phyloP scores from a whole-genome alignment of 2,888 invertebrate species.

The Diaprepes abbreviatus region DNA sequence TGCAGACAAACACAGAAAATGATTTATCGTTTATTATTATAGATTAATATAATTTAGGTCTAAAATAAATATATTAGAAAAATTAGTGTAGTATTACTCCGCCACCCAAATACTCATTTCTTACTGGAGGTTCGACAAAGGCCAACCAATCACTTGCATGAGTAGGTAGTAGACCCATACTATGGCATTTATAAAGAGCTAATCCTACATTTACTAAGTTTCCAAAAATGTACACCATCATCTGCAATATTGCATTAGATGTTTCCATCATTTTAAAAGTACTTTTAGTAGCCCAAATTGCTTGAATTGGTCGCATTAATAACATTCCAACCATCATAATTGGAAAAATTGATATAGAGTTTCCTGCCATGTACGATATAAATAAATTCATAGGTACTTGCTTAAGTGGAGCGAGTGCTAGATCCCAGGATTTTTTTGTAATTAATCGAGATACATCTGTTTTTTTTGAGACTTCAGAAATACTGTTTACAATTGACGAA shows the following conservation, averaged over 20 bases:
- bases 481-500: slow-evolving; percentile 78
- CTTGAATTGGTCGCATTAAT: slow-evolving; percentile 95
- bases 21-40: background rate
- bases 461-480: slow-evolving; percentile 85
- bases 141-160: slow-evolving; percentile 99
- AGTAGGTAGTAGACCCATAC: slow-evolving; percentile 96
- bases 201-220: slow-evolving; percentile 92
- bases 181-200: slow-evolving; percentile 97
- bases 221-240: slow-evolving; percentile 93
- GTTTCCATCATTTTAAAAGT: slow-evolving; percentile 97
- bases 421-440: slow-evolving; percentile 96
- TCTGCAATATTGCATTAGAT: slow-evolving; percentile 90
- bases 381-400: slow-evolving; percentile 99
- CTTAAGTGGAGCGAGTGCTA: slow-evolving; percentile 94
- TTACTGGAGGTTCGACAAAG: slow-evolving; percentile 91
- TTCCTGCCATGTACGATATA: slow-evolving; percentile 99
- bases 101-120: slow-evolving; percentile 89
- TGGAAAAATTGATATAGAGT: slow-evolving; percentile 98
- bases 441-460: slow-evolving; percentile 87
- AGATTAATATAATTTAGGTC: background rate
- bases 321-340: slow-evolving; percentile 99
- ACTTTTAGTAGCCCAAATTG: slow-evolving; percentile 89
- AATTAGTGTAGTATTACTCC: slow-evolving; percentile 76
- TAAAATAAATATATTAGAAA: background rate
- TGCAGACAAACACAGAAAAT: slow-evolving; percentile 76